Percentiles rank a stretch among this genome's conserved stretches.
These are phyloP conservation scores for Mallotus villosus DNA, from an alignment of 2,797 vertebrate genomes.

Conservation along the genomic window DNA sequence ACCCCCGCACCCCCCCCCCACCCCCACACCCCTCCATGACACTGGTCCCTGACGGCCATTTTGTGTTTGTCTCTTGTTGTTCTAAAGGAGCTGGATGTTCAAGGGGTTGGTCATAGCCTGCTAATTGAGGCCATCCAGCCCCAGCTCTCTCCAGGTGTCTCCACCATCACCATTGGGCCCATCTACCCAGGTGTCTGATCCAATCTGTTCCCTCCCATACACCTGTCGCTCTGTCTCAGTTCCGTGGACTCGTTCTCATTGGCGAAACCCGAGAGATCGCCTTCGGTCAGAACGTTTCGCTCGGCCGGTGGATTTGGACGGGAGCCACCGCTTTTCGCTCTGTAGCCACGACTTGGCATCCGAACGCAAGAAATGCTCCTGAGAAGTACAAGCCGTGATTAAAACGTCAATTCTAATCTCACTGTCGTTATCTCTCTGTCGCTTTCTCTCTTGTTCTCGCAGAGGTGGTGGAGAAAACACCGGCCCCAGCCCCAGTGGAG, in stretches of 20 bases:
- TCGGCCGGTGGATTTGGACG: background rate
- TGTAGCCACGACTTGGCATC: too few relatives aligned
- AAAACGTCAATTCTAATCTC: background rate
- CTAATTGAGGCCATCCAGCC: conserved; percentile 80
- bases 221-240: conserved; percentile 5
- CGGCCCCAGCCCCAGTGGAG: conserved; percentile 87
- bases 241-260: background rate
- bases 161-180: conserved; percentile 82
- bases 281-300: background rate
- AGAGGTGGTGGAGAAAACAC: conserved; percentile 91
- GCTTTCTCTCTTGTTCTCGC: conserved; percentile 32
- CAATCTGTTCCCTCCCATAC: conserved; percentile 26
- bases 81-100: conserved; percentile 81
- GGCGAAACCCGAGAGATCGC: background rate
- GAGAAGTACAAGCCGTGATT: background rate
- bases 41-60: conserved; percentile 36
- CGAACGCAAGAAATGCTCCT: background rate
- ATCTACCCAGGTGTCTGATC: conserved; percentile 81
- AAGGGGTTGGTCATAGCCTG: conserved; percentile 78
- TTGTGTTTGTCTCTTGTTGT: conserved; percentile 58
- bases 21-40: background rate
- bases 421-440: conserved; percentile 36
- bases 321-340: too few relatives aligned
- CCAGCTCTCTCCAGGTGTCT: conserved; percentile 87
- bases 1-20: background rate